Base-by-base conservation (phyloP, 2,888 invertebrate species). In the Mylabris sibirica region DNA sequence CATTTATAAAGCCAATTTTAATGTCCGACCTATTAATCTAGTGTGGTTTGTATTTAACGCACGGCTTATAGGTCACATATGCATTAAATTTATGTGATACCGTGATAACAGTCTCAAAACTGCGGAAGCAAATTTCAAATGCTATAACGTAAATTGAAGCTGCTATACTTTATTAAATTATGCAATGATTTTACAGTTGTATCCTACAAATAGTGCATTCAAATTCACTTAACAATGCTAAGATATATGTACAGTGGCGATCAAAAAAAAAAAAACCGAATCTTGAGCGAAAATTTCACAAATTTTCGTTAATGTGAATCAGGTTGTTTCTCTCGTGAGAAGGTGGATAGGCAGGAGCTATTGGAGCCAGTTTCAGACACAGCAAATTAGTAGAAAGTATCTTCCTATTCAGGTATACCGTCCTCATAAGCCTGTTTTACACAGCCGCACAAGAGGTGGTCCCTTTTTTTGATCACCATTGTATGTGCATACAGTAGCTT, bases 161-260 rank as follows among this genome's bases (percentile, higher is more conserved):
- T 65, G 63, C 49, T 65, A 63, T 65, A 61, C 68, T 61, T 65
- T 61, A 68, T 44, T 62, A 35, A 59, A 59, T 65, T 14, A 17
- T 44, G n/a, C 12, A 44, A 62, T 59, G 49, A 68, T 65, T 69
- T 57, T 63, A 44, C 12, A 24, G 22, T 53, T 24, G 53, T 53
- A 53, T 53, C 12, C 2, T 64, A 49, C 63, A 62, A 65, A 26
- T 59, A 69, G 24, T 63, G 63, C 68, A 69, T 69, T 69, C 63
- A 64, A 69, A 69, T 69, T 66, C 69, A 60, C 64, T 66, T 71
- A 63, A 65, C 64, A 66, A 66, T 69, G 66, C 61, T 69, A 66
- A 69, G 66, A 66, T 12, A 53, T 12, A 24, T 53, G 3, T 66
- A 63, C 64, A n/a, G n/a, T n/a, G n/a, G n/a, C n/a, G n/a, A n/a